Conservation (phyloP, 1,140 invertebrate species). For the Cotesia typhae region DNA sequence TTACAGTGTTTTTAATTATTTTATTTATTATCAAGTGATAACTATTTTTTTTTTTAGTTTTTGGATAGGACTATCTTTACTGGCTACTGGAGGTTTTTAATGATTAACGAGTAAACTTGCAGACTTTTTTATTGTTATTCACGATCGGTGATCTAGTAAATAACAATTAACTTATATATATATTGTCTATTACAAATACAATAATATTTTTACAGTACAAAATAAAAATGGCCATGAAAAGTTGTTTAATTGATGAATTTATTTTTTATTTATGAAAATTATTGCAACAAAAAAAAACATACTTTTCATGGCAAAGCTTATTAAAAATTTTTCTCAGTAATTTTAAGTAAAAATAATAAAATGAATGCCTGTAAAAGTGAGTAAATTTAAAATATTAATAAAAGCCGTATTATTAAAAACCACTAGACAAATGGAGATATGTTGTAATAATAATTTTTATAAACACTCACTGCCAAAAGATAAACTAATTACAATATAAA, state of each 20-base stretch:
- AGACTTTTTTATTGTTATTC: not conserved
- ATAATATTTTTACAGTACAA: slow-evolving; percentile 39
- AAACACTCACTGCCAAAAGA: no score
- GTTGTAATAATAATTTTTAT: no score
- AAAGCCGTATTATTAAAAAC: no score
- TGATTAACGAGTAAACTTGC: not conserved
- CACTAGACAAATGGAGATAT: no score
- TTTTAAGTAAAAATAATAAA: no score
- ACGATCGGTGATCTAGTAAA: not conserved
- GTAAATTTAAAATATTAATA: no score
- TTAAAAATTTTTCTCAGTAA: no score
- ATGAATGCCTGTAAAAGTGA: no score
- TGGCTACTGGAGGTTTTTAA: not conserved
- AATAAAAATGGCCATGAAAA: slow-evolving; percentile 33
- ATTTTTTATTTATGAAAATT: slow-evolving; percentile 27
- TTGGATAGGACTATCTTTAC: not conserved
- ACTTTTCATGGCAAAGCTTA: no score
- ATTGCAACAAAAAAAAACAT: no score
- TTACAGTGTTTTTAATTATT: not conserved
- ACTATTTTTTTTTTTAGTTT: not conserved
- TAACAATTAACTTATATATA: slow-evolving; percentile 31
- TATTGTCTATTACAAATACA: slow-evolving; percentile 38
- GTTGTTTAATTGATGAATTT: slow-evolving; percentile 27
- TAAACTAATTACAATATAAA: no score
- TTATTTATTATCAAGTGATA: not conserved